phyloP scores from a whole-genome alignment of 2,113 vertebrate genomes.

The Herpetotheres cachinnans region DNA sequence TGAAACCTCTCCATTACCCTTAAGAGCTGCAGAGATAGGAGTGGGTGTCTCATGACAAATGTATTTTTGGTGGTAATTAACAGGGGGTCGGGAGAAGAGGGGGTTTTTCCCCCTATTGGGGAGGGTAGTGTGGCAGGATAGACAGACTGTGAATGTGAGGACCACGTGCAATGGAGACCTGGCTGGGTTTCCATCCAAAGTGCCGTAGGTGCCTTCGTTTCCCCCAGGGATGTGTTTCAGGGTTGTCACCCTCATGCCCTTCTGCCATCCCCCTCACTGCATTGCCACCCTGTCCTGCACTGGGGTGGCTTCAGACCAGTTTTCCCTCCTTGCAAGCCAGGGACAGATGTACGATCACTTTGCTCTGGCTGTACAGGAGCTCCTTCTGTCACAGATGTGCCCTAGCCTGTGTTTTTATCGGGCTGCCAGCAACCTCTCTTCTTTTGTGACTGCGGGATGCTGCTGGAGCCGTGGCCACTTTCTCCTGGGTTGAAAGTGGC shows the following conservation, averaged over 20 bases:
- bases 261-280: fast-evolving
- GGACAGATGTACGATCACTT: fast-evolving
- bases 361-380: background rate
- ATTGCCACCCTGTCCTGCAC: too few relatives aligned
- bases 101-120: fast-evolving
- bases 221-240: fast-evolving
- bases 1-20: slow-evolving; percentile 69
- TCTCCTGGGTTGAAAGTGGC: background rate
- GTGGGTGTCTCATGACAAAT: slow-evolving; percentile 36
- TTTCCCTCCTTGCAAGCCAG: background rate
- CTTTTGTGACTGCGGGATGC: background rate
- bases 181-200: background rate
- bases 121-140: background rate
- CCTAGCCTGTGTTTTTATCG: background rate
- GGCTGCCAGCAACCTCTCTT: background rate
- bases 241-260: background rate
- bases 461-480: fast-evolving
- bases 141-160: fast-evolving
- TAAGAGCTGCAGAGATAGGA: slow-evolving; percentile 50
- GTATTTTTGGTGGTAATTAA: slow-evolving; percentile 33
- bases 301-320: background rate
- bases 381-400: fast-evolving
- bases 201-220: fast-evolving
- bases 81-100: background rate
- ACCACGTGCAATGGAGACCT: fast-evolving